Base-by-base conservation (phyloP, 2,888 invertebrate genomes). In the Cyrtodaria siliqua region DNA sequence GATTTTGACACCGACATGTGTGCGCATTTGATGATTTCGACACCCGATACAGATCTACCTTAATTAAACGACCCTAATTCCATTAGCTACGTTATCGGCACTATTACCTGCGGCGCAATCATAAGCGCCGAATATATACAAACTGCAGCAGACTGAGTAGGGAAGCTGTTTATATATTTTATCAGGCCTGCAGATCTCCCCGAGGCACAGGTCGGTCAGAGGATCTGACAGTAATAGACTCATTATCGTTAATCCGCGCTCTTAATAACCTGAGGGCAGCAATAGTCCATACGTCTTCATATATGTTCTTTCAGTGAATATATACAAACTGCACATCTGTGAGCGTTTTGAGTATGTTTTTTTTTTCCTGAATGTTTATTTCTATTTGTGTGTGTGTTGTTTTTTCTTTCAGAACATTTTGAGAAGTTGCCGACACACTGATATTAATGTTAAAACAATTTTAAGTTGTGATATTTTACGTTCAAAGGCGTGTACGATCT, bases 1-100 rank as follows among this genome's bases (percentile, higher is more conserved):
- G 57, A 42, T 68, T 40, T 38, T 66, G 78, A 66, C 73, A 78
- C 66, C 64, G 69, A 78, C 78, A 69, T 61, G 50, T 61, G 29
- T 44, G 57, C 52, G 50, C 42, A 33, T 42, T 27, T 20, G 50
- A 52, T 40, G 49, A 56, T n/a, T 42, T 33, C 27, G 24, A 26
- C 44, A n/a, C 29, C 18, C 26, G 33, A 50, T 27, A 38, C 38
- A 20, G 14, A 23, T 27, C 49, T 26, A n/a, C 16, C 24, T 47
- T 47, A 52, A 59, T 59, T 59, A 42, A 40, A 8, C 12, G 24
- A 27, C 33, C 52, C 59, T 68, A 53, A 68, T 68, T 52, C 60
- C 59, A 68, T 68, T 68, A 68, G 42, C 18, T 18, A 12, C 20
- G 23, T 68, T 60, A 60, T 44, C 44, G 29, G 26, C 33, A 27